Base-by-base conservation (phyloP, 2,113 vertebrate genomes). In the Misgurnus anguillicaudatus region DNA sequence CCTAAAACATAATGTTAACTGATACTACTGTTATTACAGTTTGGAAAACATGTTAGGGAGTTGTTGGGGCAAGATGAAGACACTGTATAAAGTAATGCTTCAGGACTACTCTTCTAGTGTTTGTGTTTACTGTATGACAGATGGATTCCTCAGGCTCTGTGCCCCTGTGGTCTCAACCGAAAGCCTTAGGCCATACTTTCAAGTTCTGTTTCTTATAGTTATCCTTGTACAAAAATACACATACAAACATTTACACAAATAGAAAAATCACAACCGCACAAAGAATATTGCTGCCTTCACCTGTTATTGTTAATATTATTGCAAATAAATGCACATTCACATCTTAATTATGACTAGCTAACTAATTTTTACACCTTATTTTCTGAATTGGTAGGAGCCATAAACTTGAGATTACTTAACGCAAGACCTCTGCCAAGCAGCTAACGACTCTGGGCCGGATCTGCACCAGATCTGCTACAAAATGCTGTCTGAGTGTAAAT, bases 61-160 rank as follows among this genome's bases (percentile, higher is more conserved):
- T 61, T 14, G 17, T 51, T 48, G 39, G 19, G 21, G 19, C 41
- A 47, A 75, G 3, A 75, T 62, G 8, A 47, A 69, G 65, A 70
- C 21, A 60, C 61, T 11, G 11, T 77, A 61, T 69, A 21, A 24
- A 78, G 53, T 61, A 68, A 38, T 38, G 77, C 77, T 61, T 41
- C 55, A 19, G 55, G 66, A 39, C 21, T 31, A 8, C 38, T 61
- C 55, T 9, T 61, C 19, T 39, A 42, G 77, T 72, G 58, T 69
- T 51, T 78, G 65, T 83, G 60, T 77, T 42, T 71, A 51, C 55
- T 31, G 24, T 31, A 47, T 66, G 60, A 71, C 77, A 79, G 77
- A 79, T 79, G 77, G 77, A 48, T 41, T 78, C 77, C 67, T 71
- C 57, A 9, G 77, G 77, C 67, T 63, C 31, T 38, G 24, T 61